These are phyloP conservation scores for Tachina lurida DNA, from an alignment of 2,888 invertebrate species.

Conservation along the genomic window DNA sequence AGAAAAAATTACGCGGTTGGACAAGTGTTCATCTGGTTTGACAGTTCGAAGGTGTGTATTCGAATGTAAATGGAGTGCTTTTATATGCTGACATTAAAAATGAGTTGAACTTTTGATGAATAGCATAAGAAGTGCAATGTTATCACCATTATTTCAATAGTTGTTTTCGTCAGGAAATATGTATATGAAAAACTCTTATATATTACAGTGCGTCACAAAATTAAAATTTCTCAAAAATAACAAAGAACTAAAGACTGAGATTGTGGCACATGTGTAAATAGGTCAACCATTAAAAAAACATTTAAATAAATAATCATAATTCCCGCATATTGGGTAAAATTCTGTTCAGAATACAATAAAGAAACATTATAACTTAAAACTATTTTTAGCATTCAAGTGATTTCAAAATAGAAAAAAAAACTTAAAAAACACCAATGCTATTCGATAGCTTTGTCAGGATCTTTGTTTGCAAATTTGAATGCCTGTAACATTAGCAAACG, in stretches of 20 bases:
- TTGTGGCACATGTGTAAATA: too few relatives aligned
- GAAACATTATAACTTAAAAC: neutral
- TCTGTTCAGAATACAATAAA: neutral
- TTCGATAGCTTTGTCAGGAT: neutral
- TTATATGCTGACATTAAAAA: neutral
- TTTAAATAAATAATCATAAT: too few relatives aligned
- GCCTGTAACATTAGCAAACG: too few relatives aligned
- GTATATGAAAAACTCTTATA: slow-evolving; percentile 1
- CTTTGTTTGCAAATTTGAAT: neutral
- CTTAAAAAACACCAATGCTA: neutral
- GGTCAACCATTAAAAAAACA: too few relatives aligned
- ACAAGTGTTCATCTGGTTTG: slow-evolving; percentile 15
- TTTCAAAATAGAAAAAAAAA: neutral
- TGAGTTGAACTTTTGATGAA: slow-evolving; percentile 43
- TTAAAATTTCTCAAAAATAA: too few relatives aligned
- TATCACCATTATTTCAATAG: slow-evolving; percentile 30
- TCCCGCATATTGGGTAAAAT: too few relatives aligned
- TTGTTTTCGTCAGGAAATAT: neutral
- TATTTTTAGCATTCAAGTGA: neutral
- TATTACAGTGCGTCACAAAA: neutral
- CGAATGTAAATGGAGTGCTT: neutral
- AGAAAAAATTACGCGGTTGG: neutral
- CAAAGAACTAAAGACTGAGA: too few relatives aligned
- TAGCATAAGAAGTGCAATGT: slow-evolving; percentile 53
- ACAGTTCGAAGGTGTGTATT: neutral